Evolutionary conservation across 2,888 invertebrate species (phyloP).

Genomic region (Sesia apiformis): DNA sequence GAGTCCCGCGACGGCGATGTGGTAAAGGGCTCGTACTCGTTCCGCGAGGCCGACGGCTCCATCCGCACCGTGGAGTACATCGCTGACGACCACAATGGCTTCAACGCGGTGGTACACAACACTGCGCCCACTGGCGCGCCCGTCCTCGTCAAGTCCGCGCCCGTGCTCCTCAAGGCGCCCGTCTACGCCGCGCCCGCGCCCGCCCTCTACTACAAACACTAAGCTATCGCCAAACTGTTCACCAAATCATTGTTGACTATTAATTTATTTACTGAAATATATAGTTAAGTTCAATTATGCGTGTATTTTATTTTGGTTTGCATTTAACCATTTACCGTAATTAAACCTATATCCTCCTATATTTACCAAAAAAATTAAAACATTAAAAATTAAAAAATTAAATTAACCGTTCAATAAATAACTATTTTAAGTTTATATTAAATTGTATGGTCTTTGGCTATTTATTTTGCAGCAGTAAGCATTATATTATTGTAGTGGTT

Average conservation of each 20-base stretch:
- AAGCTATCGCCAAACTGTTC: constrained; percentile 1
- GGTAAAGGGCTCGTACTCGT: constrained; percentile 71
- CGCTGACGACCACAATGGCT: constrained; percentile 60
- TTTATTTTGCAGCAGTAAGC: too few species aligned
- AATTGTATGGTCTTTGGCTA: too few species aligned
- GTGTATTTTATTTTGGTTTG: not conserved
- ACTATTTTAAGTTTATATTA: too few species aligned
- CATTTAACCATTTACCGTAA: not conserved
- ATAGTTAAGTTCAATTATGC: not conserved
- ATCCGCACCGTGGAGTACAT: constrained; percentile 64
- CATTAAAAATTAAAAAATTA: too few species aligned
- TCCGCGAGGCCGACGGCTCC: constrained; percentile 67
- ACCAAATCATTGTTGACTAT: constrained; percentile 1
- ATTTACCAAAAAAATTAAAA: too few species aligned
- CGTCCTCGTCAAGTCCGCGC: constrained; percentile 19
- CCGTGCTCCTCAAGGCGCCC: constrained; percentile 3
- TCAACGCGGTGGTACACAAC: constrained; percentile 38
- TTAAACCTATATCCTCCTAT: not conserved
- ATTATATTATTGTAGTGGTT: too few species aligned
- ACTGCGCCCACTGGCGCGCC: constrained; percentile 21
- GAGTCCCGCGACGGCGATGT: constrained; percentile 66
- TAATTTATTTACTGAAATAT: not conserved
- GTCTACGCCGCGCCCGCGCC: constrained; percentile 14
- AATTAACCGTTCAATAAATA: too few species aligned
- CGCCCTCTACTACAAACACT: constrained; percentile 14